Base-by-base conservation (phyloP, 2,797 vertebrate genomes). In the Poeciliopsis presidionis region DNA sequence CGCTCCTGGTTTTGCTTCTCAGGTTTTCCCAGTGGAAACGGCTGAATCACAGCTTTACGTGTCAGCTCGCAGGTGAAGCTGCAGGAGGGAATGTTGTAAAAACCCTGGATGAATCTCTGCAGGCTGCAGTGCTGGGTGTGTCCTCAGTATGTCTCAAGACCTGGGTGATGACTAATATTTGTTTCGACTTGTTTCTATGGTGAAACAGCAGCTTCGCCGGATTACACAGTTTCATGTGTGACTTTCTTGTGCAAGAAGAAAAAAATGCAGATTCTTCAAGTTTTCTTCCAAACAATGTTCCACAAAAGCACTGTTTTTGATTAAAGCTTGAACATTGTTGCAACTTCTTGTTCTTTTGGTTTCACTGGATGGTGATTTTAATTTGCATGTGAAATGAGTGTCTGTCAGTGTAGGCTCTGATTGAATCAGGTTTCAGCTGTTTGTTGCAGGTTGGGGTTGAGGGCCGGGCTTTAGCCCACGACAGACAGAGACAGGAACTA, bases 401-500 rank as follows among this genome's bases (percentile, higher is more conserved):
- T 33, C 28, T 0, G 67, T 78, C 16, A 5, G 43, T 73, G 45
- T 0, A 13, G 25, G 9, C 25, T n/a, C 36, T 53, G 59, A 75
- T 85, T 87, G 11, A 86, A 47, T 81, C 51, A 84, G 14, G 57
- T 87, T 84, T 85, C 69, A 0, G 4, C 39, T 25, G 7, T 51
- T 59, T 77, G 73, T 61, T 76, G 61, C 18, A 9, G 22, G 11
- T 74, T 82, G 76, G 85, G 74, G 55, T 30, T 30, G 41, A 63
- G 91, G 94, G 93, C 81, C 8, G 89, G 91, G 81, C 91, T 75
- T 28, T 33, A 65, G 73, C 22, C 72, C 18, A 36, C 74, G 45
- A 11, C 49, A 90, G 39, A 75, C 81, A 41, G 13, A 88, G 74
- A 41, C 88, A 95, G 94, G 95, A 95, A 95, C 88, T 81, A 61